These are phyloP conservation scores for Glyptemys insculpta DNA, from an alignment of 2,797 vertebrate species.

Conservation along the genomic window DNA sequence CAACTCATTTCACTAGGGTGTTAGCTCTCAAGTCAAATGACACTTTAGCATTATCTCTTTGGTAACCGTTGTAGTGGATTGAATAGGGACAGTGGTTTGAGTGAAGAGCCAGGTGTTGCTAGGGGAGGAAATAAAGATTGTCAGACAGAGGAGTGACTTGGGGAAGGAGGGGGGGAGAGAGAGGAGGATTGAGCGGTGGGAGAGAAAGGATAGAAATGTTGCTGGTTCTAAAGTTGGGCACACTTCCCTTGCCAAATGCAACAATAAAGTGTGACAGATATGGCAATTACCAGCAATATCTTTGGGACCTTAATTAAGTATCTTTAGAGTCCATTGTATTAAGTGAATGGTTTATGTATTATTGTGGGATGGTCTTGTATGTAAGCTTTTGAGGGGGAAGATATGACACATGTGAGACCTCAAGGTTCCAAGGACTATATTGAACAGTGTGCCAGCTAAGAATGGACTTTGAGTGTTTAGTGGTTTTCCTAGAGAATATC, in stretches of 20 bases:
- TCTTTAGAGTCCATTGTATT: background rate
- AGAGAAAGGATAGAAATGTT: background rate
- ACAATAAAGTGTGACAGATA: background rate
- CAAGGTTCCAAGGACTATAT: background rate
- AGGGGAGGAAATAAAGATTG: background rate
- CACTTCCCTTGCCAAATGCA: background rate
- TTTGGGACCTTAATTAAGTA: background rate
- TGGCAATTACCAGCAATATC: background rate
- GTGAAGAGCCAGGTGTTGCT: background rate
- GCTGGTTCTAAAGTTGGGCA: background rate
- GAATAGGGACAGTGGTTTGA: background rate
- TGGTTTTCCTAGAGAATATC: background rate
- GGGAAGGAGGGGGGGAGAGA: background rate
- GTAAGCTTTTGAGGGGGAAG: background rate
- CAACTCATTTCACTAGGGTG: background rate
- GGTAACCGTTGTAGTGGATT: background rate
- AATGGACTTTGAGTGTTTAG: background rate
- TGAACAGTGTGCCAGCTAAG: background rate
- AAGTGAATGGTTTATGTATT: background rate
- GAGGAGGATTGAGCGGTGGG: no score
- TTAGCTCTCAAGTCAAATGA: background rate
- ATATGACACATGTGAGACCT: background rate
- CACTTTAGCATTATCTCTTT: background rate
- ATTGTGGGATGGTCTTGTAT: background rate
- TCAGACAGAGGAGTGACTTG: no score